Evolutionary conservation across 2,888 invertebrate genomes (phyloP), one percentile per base, ranked within the genome.

Genomic region (Spilarctia lutea): DNA sequence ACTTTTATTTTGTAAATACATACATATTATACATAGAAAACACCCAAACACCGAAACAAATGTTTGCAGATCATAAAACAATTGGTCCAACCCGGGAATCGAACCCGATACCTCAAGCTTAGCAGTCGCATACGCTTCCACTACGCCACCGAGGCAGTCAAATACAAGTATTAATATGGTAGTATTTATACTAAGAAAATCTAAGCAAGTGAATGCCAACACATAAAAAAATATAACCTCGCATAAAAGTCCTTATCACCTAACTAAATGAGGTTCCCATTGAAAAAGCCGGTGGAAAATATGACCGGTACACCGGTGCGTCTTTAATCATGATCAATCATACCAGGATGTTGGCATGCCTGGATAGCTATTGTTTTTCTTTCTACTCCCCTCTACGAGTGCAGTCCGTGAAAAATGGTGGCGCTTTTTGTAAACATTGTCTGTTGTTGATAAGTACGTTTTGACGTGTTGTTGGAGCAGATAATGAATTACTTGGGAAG

Each of bases 301-400:
- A 78, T 78, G 74, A 80, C 77, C 72, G 71, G 69, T 71, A 77
- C 77, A 79, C 78, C 77, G 70, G 80, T 77, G 73, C 76, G 76
- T 73, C 76, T 79, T 89, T 84, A 82, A 87, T 89, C 89, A 89
- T 89, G 87, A 89, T 89, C 89, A 89, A 89, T 89, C 89, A 89
- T 84, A 70, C 39, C 72, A 68, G 76, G 75, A 79, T 77, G 83
- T 76, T 81, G 85, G 80, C 83, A 81, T 79, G 76, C 72, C 72
- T 74, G 74, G 72, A 56, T 74, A 63, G 79, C 80, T 65, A 80
- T 81, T 85, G 81, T 85, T 83, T 85, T 81, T 77, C 66, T 78
- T 79, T 79, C 79, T 68, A 39, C 68, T n/a, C 33, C 16, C 73
- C 69, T 52, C 63, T 48, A 63, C 72, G 73, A 84, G 80, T 85